Conservation (phyloP, 2,888 invertebrate species). For the Megalurothrips usitatus region DNA sequence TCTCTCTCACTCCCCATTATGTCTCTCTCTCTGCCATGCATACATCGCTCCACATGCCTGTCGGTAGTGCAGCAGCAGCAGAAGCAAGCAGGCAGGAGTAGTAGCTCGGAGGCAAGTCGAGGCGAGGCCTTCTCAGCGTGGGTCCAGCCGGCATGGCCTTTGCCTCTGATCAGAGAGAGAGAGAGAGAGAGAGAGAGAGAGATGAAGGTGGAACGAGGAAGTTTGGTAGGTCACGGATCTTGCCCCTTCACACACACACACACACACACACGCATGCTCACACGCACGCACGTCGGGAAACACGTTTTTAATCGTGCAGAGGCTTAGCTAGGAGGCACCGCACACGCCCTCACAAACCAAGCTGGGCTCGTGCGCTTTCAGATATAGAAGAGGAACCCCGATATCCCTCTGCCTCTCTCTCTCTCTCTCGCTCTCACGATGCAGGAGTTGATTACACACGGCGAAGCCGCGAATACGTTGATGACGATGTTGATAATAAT, state of each 20-base stretch:
- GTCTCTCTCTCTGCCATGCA: neutral
- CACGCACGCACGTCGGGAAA: neutral
- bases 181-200: slow-evolving; percentile 1
- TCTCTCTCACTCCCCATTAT: neutral
- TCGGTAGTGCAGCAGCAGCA: too few relatives aligned
- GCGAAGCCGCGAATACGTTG: too few relatives aligned
- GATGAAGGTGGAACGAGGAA: neutral
- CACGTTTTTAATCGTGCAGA: slow-evolving; percentile 11
- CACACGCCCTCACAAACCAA: neutral
- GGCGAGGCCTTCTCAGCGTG: neutral
- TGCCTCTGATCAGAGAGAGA: neutral
- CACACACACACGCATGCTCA: neutral
- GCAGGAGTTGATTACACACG: too few relatives aligned
- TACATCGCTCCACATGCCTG: too few relatives aligned
- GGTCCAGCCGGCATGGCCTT: neutral
- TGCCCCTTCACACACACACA: neutral
- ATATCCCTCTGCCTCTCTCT: too few relatives aligned
- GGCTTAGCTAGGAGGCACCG: neutral
- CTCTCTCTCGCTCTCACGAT: too few relatives aligned
- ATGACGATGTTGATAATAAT: too few relatives aligned
- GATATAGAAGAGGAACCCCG: too few relatives aligned
- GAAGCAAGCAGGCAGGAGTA: too few relatives aligned
- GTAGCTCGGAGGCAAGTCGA: too few relatives aligned
- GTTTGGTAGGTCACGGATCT: slow-evolving; percentile 8
- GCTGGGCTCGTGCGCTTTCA: neutral